phyloP scores from a whole-genome alignment of 2,888 invertebrate species.

The Ophioninae sp. region DNA sequence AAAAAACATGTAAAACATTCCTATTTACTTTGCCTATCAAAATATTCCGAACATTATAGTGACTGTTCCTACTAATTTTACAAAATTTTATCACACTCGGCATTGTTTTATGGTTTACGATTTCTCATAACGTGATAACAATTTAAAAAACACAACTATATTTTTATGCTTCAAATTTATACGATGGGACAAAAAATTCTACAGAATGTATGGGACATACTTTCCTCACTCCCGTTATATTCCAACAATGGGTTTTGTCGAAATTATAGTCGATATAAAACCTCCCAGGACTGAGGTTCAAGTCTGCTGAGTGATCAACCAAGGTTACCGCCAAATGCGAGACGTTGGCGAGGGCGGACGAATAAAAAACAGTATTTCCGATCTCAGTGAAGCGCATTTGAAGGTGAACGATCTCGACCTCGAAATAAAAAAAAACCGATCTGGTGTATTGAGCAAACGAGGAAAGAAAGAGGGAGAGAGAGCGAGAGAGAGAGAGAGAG shows the following conservation, averaged over 20 bases:
- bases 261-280: neutral
- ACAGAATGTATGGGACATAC: neutral
- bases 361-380: constrained; percentile 38
- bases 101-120: neutral
- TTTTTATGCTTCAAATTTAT: neutral
- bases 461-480: neutral
- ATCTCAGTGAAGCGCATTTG: constrained; percentile 41
- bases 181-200: neutral
- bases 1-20: neutral
- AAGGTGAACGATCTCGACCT: constrained; percentile 55
- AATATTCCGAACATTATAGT: neutral
- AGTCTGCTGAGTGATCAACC: constrained; percentile 31
- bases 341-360: constrained; percentile 39
- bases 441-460: neutral
- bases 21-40: neutral
- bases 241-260: neutral
- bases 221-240: neutral
- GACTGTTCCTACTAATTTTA: neutral
- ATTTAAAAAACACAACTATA: neutral
- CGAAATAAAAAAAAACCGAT: constrained; percentile 39
- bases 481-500: constrained; percentile 2
- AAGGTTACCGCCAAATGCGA: constrained; percentile 22
- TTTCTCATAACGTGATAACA: neutral
- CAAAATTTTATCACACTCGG: neutral
- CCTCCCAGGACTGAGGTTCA: constrained; percentile 29